Percentiles rank a stretch among this genome's conserved stretches.
These are phyloP conservation scores for Reinhardtius hippoglossoides DNA, from an alignment of 2,113 vertebrate species.

Conservation along the genomic window DNA sequence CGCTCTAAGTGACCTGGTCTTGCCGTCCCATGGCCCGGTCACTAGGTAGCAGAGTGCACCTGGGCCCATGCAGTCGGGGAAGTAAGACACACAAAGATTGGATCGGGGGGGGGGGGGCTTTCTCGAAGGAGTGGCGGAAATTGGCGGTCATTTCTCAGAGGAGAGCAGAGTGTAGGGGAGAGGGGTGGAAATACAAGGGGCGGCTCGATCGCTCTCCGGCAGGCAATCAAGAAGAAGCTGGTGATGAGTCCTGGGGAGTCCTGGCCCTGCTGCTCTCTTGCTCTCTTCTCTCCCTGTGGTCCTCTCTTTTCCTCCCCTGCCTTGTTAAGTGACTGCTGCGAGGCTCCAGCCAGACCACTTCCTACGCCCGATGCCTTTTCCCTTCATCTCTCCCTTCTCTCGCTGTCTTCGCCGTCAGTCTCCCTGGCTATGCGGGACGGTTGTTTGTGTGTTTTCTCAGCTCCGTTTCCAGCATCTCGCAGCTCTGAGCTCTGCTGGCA, in stretches of 20 bases:
- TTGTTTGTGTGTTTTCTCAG: conserved; percentile 30
- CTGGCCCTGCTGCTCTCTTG: conserved; percentile 40
- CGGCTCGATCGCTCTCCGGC: conserved; percentile 47
- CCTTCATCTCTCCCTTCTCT: conserved; percentile 23
- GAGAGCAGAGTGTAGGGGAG: conserved; percentile 37
- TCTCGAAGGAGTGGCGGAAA: conserved; percentile 46
- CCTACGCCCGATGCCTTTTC: conserved; percentile 22
- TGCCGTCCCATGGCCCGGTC: conserved; percentile 29
- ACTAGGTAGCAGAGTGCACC: conserved; percentile 42
- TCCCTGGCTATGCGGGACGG: conserved; percentile 27
- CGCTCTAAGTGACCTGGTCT: conserved; percentile 52
- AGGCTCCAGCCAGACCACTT: conserved; percentile 42
- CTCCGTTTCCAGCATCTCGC: conserved; percentile 41
- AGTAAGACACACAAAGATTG: conserved; percentile 26
- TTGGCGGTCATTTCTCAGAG: conserved; percentile 64
- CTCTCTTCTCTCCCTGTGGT: conserved; percentile 34
- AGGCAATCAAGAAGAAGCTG: conserved; percentile 52
- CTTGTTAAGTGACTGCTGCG: conserved; percentile 59
- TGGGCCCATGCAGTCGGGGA: conserved; percentile 40
- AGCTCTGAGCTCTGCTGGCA: conserved; percentile 42
- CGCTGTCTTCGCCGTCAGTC: conserved; percentile 4
- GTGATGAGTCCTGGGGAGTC: conserved; percentile 42
- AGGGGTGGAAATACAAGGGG: conserved; percentile 24
- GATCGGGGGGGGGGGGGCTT: conserved; percentile 16
- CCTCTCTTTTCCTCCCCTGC: conserved; percentile 27